phyloP scores from a whole-genome alignment of 2,797 vertebrate species.

The Cyprinodon diabolis region DNA sequence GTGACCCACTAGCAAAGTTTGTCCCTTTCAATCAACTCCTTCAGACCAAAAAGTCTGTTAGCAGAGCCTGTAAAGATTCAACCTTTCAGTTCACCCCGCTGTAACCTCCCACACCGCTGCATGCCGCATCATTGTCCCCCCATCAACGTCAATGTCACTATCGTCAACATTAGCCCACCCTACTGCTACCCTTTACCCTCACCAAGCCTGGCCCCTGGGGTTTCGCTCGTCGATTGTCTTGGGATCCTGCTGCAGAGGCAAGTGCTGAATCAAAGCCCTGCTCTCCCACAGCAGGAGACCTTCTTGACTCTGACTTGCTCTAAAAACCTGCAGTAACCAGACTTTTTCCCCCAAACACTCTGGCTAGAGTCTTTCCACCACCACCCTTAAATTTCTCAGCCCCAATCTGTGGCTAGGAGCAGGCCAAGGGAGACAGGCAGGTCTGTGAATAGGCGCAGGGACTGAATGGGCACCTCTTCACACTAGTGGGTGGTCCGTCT shows the following conservation, averaged over 20 bases:
- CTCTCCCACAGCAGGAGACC: conserved; percentile 62
- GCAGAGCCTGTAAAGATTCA: conserved; percentile 38
- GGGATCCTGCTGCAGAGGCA: conserved; percentile 51
- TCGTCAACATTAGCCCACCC: conserved; percentile 68
- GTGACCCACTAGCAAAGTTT: conserved; percentile 23
- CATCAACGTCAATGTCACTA: conserved; percentile 74
- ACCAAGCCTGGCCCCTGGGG: conserved; percentile 58
- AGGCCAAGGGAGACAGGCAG: conserved; percentile 65
- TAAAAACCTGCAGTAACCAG: conserved; percentile 47
- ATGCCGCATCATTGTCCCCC: conserved; percentile 69
- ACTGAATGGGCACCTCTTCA: conserved; percentile 78
- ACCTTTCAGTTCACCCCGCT: conserved; percentile 59
- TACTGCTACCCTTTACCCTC: conserved; percentile 63
- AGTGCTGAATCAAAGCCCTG: conserved; percentile 66
- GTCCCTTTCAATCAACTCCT: conserved; percentile 36
- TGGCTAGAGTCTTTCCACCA: conserved; percentile 43
- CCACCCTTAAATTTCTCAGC: conserved; percentile 29
- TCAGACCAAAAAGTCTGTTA: conserved; percentile 47
- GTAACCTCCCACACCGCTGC: conserved; percentile 74
- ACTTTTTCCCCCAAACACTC: conserved; percentile 48
- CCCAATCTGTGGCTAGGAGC: conserved; percentile 55
- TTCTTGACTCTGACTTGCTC: conserved; percentile 56
- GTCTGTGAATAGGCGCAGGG: conserved; percentile 69
- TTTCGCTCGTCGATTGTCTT: conserved; percentile 60
- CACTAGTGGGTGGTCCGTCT: conserved; percentile 79